Conservation (phyloP, 2,797 vertebrate genomes). For the Hozukius guyotensis region DNA sequence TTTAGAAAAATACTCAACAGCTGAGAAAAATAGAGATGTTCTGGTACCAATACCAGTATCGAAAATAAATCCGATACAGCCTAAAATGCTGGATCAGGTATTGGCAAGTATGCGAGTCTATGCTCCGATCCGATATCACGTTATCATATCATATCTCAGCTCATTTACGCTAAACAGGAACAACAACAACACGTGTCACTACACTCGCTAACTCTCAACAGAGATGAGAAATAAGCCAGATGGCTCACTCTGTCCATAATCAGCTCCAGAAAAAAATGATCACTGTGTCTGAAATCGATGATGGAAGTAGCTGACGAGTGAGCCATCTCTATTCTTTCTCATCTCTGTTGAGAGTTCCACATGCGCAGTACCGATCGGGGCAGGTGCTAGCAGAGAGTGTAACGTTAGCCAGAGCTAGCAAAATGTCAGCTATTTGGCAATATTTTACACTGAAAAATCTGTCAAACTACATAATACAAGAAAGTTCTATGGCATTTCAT, state of each 20-base stretch:
- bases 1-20: conserved; percentile 4
- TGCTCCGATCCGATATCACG: neutral
- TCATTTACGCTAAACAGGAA: neutral
- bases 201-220: neutral
- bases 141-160: neutral
- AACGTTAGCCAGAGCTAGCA: too few relatives aligned
- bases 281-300: neutral
- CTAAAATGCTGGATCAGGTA: neutral
- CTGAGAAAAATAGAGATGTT: neutral
- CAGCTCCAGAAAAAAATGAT: neutral
- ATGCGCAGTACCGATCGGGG: too few relatives aligned
- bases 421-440: neutral
- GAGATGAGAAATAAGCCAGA: neutral
- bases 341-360: too few relatives aligned
- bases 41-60: neutral
- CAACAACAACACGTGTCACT: neutral
- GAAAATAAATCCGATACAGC: neutral
- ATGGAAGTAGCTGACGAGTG: neutral
- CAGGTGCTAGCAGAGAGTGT: neutral
- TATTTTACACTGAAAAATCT: neutral
- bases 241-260: neutral
- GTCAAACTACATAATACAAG: neutral
- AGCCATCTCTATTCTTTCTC: too few relatives aligned
- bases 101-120: neutral
- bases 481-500: rapidly evolving